Conservation (phyloP, 2,888 invertebrate genomes). For the Hypena proboscidalis region DNA sequence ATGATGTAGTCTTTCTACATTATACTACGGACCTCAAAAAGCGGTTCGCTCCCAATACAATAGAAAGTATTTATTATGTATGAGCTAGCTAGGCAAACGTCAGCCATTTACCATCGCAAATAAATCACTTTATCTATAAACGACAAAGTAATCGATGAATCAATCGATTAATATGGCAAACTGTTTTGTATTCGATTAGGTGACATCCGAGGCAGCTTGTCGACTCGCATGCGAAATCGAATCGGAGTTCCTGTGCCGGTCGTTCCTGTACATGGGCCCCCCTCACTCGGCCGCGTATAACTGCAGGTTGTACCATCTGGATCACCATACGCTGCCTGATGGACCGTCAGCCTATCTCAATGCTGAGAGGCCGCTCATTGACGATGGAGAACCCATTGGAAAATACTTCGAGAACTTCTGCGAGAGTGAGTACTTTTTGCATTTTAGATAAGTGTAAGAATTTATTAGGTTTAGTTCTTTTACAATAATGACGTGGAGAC, state of each 20-base stretch:
- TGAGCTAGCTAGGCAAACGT: not conserved
- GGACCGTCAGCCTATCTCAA: conserved; percentile 96
- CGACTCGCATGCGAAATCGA: conserved; percentile 96
- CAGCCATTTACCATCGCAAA: conserved; percentile 1
- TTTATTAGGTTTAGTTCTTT: too few relatives aligned
- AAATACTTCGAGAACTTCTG: conserved; percentile 96
- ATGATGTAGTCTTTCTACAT: too few relatives aligned
- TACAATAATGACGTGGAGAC: too few relatives aligned
- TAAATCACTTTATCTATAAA: conserved; percentile 21
- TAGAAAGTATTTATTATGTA: too few relatives aligned
- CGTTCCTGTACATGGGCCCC: conserved; percentile 91
- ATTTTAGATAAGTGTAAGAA: not conserved
- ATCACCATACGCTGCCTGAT: conserved; percentile 96
- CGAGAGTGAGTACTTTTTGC: conserved; percentile 88
- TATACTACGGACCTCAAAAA: too few relatives aligned
- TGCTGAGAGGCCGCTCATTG: conserved; percentile 95
- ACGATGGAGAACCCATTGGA: conserved; percentile 95
- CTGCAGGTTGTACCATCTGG: conserved; percentile 96
- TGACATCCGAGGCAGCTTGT: conserved; percentile 95
- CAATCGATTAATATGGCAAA: conserved; percentile 28
- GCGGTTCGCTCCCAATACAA: too few relatives aligned
- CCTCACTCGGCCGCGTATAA: conserved; percentile 94
- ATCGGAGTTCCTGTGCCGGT: conserved; percentile 96
- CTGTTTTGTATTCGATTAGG: conserved; percentile 69
- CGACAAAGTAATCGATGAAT: conserved; percentile 30